Evolutionary conservation across 2,888 invertebrate species (phyloP).

Genomic region (Brachycybe producta): DNA sequence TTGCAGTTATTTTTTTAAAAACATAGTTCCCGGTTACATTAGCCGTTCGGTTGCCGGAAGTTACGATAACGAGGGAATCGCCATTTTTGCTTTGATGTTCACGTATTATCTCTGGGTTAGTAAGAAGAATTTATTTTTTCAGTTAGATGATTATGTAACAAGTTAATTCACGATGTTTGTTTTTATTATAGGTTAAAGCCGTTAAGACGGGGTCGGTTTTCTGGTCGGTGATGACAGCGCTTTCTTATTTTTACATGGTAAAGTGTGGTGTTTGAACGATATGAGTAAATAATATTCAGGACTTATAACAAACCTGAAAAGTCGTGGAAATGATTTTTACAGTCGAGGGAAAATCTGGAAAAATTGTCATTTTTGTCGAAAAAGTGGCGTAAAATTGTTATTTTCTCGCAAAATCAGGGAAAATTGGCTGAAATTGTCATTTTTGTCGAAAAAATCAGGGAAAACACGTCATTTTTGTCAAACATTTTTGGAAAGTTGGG

Average conservation of each 20-base stretch:
- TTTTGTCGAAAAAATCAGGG: too few species aligned
- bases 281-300: too few species aligned
- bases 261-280: too few species aligned
- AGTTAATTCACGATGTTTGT: slow-evolving; percentile 7
- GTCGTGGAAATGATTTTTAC: too few species aligned
- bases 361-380: too few species aligned
- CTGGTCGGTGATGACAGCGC: slow-evolving; percentile 85
- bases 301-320: too few species aligned
- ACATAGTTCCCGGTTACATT: slow-evolving; percentile 85
- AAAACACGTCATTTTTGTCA: too few species aligned
- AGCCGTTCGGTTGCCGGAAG: slow-evolving; percentile 98
- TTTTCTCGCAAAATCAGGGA: too few species aligned
- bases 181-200: slow-evolving; percentile 54
- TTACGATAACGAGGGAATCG: slow-evolving; percentile 99
- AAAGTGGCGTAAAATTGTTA: too few species aligned
- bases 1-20: slow-evolving; percentile 2
- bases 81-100: slow-evolving; percentile 97
- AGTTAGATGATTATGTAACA: not conserved
- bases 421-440: too few species aligned
- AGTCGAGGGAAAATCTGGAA: too few species aligned
- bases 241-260: slow-evolving; percentile 99
- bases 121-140: slow-evolving; percentile 19
- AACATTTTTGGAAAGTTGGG: too few species aligned
- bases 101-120: slow-evolving; percentile 93
- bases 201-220: slow-evolving; percentile 95